Base-by-base conservation (phyloP, 2,888 invertebrate genomes). In the Eugnorisma glareosa region DNA sequence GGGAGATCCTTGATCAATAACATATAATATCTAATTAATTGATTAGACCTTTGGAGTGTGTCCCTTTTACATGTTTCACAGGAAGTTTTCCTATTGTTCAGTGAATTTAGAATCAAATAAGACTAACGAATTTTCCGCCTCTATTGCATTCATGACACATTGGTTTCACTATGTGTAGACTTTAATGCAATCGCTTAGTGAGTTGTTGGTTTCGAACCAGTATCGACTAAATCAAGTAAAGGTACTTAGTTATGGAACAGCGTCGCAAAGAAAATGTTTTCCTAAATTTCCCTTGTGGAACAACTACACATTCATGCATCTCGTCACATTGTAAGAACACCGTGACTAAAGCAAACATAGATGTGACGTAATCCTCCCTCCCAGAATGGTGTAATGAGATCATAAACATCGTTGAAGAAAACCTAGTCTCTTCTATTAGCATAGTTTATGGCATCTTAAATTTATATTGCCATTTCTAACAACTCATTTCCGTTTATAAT, bases 331-430 rank as follows among this genome's bases (percentile, higher is more conserved):
- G 13, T 28, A 63, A 61, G 24, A 68, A 66, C 31, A 40, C n/a
- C 15, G 13, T 57, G 84, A 59, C 24, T 24, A 68, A 68, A 45
- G 15, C 59, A 63, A 67, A 67, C 31, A 66, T 64, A 71, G n/a
- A 64, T 40, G 40, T 57, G n/a, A 37, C 18, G 21, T n/a, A n/a
- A 48, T 43, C 31, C 8, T 31, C 11, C 21, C 21, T 24, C 48
- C 48, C 21, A 67, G 57, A 48, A 43, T 43, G n/a, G 43, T 64
- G 7, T 35, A 40, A 24, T 51, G 2, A 61, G 24, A 48, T 15
- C 18, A 24, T 37, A 63, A 54, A 10, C 11, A 11, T 21, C 13
- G 10, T 31, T 54, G 11, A 8, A 35, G 11, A 48, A 43, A 67
- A 45, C 13, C 18, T 40, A 45, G 8, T 35, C 1, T 51, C 15